These are phyloP conservation scores for Drosophila paracracens DNA, from an alignment of 2,888 invertebrate genomes.

Conservation along the genomic window DNA sequence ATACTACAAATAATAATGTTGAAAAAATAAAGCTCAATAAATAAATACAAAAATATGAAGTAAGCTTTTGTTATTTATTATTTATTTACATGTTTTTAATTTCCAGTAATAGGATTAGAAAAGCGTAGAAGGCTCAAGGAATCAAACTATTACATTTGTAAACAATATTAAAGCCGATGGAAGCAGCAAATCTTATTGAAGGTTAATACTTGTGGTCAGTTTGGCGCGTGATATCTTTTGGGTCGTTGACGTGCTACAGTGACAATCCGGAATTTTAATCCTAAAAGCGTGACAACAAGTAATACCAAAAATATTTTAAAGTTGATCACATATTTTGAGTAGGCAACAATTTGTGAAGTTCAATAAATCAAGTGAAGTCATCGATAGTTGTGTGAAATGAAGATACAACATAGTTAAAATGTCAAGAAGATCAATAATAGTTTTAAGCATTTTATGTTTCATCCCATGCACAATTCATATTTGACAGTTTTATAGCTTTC, in stretches of 20 bases:
- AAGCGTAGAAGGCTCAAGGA: background rate
- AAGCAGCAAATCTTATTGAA: background rate
- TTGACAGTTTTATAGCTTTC: slow-evolving; percentile 28
- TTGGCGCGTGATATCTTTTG: background rate
- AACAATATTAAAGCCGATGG: background rate
- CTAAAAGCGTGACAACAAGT: slow-evolving; percentile 10
- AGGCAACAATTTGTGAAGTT: slow-evolving; percentile 1
- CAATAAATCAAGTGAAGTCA: slow-evolving; percentile 6
- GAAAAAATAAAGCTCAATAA: background rate
- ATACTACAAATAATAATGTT: background rate
- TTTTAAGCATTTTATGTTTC: background rate
- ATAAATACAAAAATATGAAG: background rate
- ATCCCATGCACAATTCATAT: background rate
- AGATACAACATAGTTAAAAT: background rate
- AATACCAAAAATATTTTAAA: background rate
- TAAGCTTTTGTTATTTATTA: background rate
- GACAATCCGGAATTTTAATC: slow-evolving; percentile 15
- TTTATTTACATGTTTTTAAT: background rate
- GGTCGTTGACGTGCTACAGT: slow-evolving; percentile 32
- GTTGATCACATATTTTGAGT: background rate
- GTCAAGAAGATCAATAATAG: background rate
- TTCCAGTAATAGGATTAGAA: background rate
- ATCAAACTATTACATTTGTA: background rate
- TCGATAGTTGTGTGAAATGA: background rate
- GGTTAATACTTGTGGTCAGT: background rate